Conservation (phyloP, 2,113 vertebrate genomes). For the Passer domesticus region DNA sequence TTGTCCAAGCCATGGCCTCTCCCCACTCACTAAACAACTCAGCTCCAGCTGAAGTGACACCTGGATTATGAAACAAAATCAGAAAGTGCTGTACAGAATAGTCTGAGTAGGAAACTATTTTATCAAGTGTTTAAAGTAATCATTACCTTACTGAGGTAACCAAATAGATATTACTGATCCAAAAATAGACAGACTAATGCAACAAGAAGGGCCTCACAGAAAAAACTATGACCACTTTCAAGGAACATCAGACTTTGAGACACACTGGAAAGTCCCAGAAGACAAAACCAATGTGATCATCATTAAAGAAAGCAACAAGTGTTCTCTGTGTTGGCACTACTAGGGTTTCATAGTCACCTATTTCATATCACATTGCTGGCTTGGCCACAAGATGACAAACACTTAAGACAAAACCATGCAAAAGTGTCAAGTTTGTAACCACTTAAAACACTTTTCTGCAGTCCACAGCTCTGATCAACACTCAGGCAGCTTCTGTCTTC, state of each 20-base stretch:
- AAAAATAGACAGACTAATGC: not conserved
- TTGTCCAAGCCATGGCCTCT: not conserved
- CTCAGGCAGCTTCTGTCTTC: not conserved
- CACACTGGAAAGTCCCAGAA: not conserved
- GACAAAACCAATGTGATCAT: not conserved
- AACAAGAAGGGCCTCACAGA: not conserved
- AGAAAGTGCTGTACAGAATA: not conserved
- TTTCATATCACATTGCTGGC: not conserved
- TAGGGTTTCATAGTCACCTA: not conserved
- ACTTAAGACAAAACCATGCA: not conserved
- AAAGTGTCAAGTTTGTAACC: not conserved
- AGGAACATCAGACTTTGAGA: not conserved
- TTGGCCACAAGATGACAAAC: not conserved
- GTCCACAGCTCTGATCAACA: not conserved
- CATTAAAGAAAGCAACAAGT: not conserved
- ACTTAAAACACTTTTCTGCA: not conserved
- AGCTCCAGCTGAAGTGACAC: not conserved
- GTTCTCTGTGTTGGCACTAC: not conserved
- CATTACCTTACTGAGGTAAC: not conserved
- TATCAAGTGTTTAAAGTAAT: not conserved
- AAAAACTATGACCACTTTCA: not conserved
- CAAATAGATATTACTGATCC: not conserved
- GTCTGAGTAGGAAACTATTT: not conserved
- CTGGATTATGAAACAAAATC: not conserved
- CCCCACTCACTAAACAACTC: not conserved